Conservation (phyloP, 2,113 vertebrate genomes). For the Pachyramphus minor region DNA sequence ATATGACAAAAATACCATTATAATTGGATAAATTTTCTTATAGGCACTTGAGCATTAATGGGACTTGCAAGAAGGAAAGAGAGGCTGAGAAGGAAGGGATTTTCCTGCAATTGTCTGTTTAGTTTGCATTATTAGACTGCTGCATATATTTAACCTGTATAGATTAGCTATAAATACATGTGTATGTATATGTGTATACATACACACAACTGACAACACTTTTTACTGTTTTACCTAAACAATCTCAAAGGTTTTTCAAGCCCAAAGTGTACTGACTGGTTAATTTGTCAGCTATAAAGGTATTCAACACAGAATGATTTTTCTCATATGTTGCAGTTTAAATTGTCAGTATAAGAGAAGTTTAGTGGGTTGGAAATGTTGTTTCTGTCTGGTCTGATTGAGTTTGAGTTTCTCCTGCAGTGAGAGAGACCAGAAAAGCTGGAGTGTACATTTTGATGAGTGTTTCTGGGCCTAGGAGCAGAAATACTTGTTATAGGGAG, state of each 20-base stretch:
- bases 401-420: background rate
- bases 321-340: background rate
- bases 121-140: background rate
- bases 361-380: background rate
- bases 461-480: background rate
- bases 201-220: background rate
- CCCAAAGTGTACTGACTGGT: background rate
- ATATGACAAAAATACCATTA: background rate
- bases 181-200: background rate
- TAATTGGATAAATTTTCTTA: background rate
- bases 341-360: background rate
- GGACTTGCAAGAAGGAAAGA: background rate
- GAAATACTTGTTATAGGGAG: rapidly evolving
- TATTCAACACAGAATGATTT: background rate
- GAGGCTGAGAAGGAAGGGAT: background rate
- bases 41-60: background rate
- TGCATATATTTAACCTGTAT: background rate
- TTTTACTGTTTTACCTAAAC: background rate
- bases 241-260: background rate
- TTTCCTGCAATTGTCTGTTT: background rate
- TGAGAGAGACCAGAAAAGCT: background rate
- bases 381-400: background rate
- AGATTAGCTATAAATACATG: background rate
- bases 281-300: background rate
- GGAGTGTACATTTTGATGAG: background rate